phyloP scores from a whole-genome alignment of 2,797 vertebrate genomes.

The Acanthiza pusilla region DNA sequence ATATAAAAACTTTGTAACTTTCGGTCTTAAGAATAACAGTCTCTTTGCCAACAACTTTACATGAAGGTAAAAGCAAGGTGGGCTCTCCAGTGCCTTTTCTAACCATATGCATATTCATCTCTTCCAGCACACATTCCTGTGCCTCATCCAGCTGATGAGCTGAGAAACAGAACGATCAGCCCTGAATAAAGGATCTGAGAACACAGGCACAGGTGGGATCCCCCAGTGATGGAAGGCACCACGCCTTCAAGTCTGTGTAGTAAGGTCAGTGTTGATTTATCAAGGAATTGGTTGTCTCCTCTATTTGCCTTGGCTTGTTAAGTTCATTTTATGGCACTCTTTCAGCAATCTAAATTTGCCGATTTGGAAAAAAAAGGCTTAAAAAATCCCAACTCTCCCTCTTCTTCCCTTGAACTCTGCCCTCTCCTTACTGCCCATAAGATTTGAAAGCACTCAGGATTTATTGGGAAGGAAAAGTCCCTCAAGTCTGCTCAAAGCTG shows the following conservation, averaged over 20 bases:
- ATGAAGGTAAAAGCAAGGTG: neutral
- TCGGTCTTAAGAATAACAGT: neutral
- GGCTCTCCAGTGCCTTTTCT: neutral
- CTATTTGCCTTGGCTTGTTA: neutral
- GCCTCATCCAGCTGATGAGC: neutral
- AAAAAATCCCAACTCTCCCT: neutral
- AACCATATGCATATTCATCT: neutral
- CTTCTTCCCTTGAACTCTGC: neutral
- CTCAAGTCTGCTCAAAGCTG: neutral
- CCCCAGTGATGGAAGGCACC: neutral
- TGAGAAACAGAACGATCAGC: neutral
- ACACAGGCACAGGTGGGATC: rapidly evolving
- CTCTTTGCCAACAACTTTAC: neutral
- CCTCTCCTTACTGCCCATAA: neutral
- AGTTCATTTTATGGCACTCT: neutral
- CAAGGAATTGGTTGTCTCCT: neutral
- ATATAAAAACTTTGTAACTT: neutral
- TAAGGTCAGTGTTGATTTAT: neutral
- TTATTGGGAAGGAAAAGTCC: neutral
- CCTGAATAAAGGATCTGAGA: neutral
- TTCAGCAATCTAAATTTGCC: neutral
- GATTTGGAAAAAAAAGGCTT: neutral
- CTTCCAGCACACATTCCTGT: neutral
- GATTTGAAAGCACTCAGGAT: neutral
- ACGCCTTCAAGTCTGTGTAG: neutral